phyloP scores from a whole-genome alignment of 2,797 vertebrate genomes.

The Loriculus beryllinus region DNA sequence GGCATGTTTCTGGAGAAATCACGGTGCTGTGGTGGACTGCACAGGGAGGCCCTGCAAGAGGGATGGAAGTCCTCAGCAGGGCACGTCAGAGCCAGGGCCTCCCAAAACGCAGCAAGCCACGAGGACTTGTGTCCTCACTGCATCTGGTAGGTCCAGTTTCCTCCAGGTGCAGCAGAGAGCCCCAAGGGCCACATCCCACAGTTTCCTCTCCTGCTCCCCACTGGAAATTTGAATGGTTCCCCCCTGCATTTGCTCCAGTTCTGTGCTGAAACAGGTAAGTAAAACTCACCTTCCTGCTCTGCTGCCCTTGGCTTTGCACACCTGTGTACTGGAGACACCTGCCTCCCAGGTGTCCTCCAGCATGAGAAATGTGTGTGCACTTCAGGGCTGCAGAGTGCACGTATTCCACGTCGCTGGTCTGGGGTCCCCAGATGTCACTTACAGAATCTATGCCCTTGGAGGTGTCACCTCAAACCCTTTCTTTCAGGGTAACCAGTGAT shows the following conservation, averaged over 20 bases:
- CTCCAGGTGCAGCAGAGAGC: accelerated
- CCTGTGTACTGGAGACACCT: neutral
- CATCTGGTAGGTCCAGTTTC: neutral
- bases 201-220: neutral
- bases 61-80: neutral
- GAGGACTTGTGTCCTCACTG: accelerated
- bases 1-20: neutral
- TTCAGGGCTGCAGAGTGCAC: neutral
- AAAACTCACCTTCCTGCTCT: neutral
- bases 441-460: neutral
- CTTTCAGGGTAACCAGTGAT: neutral
- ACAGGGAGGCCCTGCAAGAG: neutral
- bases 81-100: accelerated
- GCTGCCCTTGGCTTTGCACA: neutral
- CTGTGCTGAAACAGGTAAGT: neutral
- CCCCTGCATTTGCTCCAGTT: neutral
- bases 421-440: conserved; percentile 26
- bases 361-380: neutral
- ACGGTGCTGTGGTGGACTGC: neutral
- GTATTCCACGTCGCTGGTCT: neutral
- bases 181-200: neutral
- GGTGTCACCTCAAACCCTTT: neutral
- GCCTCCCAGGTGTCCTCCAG: neutral
- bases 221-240: neutral
- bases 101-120: neutral